Conservation (phyloP, 2,888 invertebrate genomes). For the Cephus rjabovi region DNA sequence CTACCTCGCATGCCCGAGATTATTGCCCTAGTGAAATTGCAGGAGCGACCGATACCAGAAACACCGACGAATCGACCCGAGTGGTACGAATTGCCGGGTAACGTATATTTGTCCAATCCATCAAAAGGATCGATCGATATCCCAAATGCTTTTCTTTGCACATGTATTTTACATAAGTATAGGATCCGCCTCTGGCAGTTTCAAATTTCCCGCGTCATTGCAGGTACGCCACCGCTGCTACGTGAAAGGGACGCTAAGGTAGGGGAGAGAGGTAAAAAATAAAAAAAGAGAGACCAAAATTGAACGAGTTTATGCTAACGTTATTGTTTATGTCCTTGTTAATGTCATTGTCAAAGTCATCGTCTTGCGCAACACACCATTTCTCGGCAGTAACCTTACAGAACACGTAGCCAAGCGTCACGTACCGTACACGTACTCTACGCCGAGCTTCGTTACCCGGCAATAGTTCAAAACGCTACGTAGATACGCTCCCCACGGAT, state of each 20-base stretch:
- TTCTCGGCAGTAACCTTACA: neutral
- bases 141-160: neutral
- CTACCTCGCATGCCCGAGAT: neutral
- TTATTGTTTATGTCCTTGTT: neutral
- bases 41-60: neutral
- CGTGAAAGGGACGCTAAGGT: neutral
- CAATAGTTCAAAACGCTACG: neutral
- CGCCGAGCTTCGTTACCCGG: neutral
- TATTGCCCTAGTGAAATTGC: neutral
- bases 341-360: neutral
- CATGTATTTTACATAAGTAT: neutral
- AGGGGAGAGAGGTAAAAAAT: neutral
- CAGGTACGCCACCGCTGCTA: neutral
- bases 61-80: neutral
- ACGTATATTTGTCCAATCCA: neutral
- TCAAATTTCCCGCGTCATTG: neutral
- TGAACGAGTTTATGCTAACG: neutral
- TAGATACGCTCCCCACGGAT: neutral
- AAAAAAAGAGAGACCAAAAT: neutral
- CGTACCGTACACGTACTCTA: neutral
- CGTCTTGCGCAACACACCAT: neutral
- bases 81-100: neutral
- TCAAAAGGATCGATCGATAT: neutral
- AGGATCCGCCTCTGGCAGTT: neutral
- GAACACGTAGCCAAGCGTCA: neutral